phyloP scores from a whole-genome alignment of 2,888 invertebrate genomes.

The Lamproptera curius region DNA sequence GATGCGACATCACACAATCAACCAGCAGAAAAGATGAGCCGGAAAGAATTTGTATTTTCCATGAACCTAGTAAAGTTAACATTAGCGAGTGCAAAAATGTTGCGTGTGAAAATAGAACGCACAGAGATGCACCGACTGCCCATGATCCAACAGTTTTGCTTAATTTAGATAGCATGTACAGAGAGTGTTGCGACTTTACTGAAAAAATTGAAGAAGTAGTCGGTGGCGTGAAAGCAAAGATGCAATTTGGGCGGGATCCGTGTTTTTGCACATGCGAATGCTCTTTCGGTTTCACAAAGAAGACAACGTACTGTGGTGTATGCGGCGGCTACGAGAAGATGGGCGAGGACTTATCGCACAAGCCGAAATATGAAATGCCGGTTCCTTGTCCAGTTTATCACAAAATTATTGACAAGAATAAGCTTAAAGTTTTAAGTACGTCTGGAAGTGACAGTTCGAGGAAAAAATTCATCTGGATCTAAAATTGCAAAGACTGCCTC shows the following conservation, averaged over 20 bases:
- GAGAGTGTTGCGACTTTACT: slow-evolving; percentile 39
- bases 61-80: slow-evolving; percentile 35
- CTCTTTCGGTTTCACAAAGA: slow-evolving; percentile 54
- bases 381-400: slow-evolving; percentile 64
- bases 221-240: slow-evolving; percentile 44
- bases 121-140: slow-evolving; percentile 35
- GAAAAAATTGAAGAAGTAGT: slow-evolving; percentile 45
- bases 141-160: slow-evolving; percentile 45
- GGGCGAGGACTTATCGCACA: slow-evolving; percentile 47
- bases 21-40: slow-evolving; percentile 25
- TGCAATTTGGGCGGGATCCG: slow-evolving; percentile 44
- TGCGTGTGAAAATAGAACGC: slow-evolving; percentile 38
- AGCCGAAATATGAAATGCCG: slow-evolving; percentile 35
- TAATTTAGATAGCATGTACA: slow-evolving; percentile 37
- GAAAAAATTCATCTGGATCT: slow-evolving; percentile 32
- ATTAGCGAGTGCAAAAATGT: slow-evolving; percentile 47
- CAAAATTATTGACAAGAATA: slow-evolving; percentile 52
- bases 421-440: slow-evolving; percentile 41
- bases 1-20: slow-evolving; percentile 3
- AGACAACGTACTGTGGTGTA: slow-evolving; percentile 57
- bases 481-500: slow-evolving; percentile 34
- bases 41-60: slow-evolving; percentile 39
- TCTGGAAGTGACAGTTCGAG: slow-evolving; percentile 53
- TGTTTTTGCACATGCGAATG: slow-evolving; percentile 67
- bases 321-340: slow-evolving; percentile 59